A percentile compares a stretch with the other conserved stretches of the same genome.
phyloP scores from a whole-genome alignment of 2,113 vertebrate genomes.

The Pteruthius melanotis region DNA sequence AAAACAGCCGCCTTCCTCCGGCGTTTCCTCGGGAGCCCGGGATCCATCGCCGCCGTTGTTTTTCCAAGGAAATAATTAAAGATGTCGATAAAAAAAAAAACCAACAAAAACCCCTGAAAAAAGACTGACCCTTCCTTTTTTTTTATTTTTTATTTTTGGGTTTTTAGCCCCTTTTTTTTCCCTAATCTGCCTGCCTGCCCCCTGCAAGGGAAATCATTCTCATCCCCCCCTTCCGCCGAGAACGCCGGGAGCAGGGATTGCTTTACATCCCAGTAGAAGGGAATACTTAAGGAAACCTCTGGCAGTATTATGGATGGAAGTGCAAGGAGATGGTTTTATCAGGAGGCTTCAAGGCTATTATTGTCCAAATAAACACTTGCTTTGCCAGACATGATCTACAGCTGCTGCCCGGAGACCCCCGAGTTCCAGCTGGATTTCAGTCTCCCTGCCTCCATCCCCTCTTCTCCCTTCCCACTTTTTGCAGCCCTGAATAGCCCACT shows the following conservation, averaged over 20 bases:
- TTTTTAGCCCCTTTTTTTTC: neutral
- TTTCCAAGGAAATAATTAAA: conserved; percentile 83
- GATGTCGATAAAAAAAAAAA: conserved; percentile 28
- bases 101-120: neutral
- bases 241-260: conserved; percentile 24
- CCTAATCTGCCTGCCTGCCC: neutral
- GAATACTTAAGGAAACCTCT: conserved; percentile 60
- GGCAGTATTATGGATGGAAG: conserved; percentile 64
- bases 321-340: conserved; percentile 64
- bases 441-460: neutral
- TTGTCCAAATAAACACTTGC: conserved; percentile 44
- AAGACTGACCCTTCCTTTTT: conserved; percentile 19
- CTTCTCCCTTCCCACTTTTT: neutral
- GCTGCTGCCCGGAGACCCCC: conserved; percentile 2
- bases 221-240: conserved; percentile 13
- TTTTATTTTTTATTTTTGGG: neutral
- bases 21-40: conserved; percentile 53
- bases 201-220: conserved; percentile 55
- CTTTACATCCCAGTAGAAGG: conserved; percentile 69
- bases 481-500: conserved; percentile 43
- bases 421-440: conserved; percentile 20
- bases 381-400: conserved; percentile 9
- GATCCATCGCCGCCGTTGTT: conserved; percentile 66
- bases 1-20: conserved; percentile 74
- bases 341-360: conserved; percentile 48